These are phyloP conservation scores for Stegophylla sp. DNA, from an alignment of 2,888 invertebrate species.

Conservation along the genomic window DNA sequence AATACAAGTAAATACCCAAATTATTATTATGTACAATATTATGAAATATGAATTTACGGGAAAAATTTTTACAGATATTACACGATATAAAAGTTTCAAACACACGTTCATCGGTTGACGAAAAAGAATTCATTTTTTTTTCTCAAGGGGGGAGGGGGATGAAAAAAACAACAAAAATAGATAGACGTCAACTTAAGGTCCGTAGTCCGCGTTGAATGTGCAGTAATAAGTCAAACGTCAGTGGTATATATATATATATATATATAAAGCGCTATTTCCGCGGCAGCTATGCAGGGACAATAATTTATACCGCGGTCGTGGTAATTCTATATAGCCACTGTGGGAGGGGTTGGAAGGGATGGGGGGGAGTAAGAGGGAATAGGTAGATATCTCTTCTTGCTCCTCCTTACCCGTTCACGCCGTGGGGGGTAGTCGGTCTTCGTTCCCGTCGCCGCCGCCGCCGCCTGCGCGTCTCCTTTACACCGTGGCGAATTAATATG, in stretches of 20 bases:
- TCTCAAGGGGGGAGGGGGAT: too few relatives aligned
- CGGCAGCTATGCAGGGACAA: slow-evolving; percentile 9
- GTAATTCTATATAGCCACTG: slow-evolving; percentile 6
- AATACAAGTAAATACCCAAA: too few relatives aligned
- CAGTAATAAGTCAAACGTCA: slow-evolving; percentile 34
- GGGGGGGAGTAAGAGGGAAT: neutral
- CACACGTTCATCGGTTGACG: neutral
- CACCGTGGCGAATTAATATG: slow-evolving; percentile 47
- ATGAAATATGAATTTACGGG: too few relatives aligned
- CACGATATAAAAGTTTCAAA: too few relatives aligned
- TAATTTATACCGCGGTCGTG: slow-evolving; percentile 25
- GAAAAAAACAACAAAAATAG: neutral
- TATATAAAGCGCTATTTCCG: neutral
- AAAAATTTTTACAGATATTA: too few relatives aligned
- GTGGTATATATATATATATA: too few relatives aligned
- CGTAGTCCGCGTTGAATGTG: neutral
- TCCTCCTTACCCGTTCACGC: too few relatives aligned
- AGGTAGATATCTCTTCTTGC: too few relatives aligned
- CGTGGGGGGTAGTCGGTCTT: too few relatives aligned
- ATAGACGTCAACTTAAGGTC: neutral
- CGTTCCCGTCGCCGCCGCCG: neutral
- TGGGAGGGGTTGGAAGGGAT: neutral
- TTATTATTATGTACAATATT: too few relatives aligned
- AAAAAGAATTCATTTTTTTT: too few relatives aligned
- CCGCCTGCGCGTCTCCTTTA: slow-evolving; percentile 14